Base-by-base conservation (phyloP, 2,888 invertebrate genomes). In the Clistopyga incitator region DNA sequence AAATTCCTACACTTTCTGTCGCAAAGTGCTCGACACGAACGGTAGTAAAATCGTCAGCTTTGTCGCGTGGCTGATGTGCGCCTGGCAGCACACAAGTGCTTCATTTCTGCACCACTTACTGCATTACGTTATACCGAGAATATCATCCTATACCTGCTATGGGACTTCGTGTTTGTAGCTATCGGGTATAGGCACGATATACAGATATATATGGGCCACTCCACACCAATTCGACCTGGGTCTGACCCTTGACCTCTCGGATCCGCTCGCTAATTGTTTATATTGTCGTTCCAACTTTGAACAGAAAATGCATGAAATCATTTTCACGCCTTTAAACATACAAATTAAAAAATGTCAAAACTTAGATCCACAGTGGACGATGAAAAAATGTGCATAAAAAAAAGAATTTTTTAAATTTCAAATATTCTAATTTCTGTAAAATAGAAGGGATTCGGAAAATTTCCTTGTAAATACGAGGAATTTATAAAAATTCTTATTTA, bases 101-200 rank as follows among this genome's bases (percentile, higher is more conserved):
- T 47, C 15, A 3, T 4, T 34, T 47, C 20, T 34, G 15, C 20
- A 20, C 13, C 38, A 50, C 20, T 50, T 75, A 59, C 56, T 68
- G 42, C 56, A 45, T 68, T 56, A 77, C 23, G 45, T 59, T 45
- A 18, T 77, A 67, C 76, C 67, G 34, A 68, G 76, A 77, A 77
- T 52, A 29, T 38, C 54, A 29, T 29, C 59, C 34, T 34, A 34
- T 59, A 59, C 29, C 34, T n/a, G 0, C 34, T n/a, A n/a, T n/a
- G 38, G 34, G n/a, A 64, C 15, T 42, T 23, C 56, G 65, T 67
- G 45, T 23, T 42, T 61, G 45, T 34, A n/a, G n/a, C 15, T 77
- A 54, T 54, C 20, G 54, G 3, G 1, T 54, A 54, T 54, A 54
- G 23, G 42, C 25, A 52, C 18, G 10, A 29, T 52, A 52, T 70